Evolutionary conservation across 2,113 vertebrate genomes (phyloP), one percentile per base, ranked within the genome.

Genomic region (Poecilia latipinna): DNA sequence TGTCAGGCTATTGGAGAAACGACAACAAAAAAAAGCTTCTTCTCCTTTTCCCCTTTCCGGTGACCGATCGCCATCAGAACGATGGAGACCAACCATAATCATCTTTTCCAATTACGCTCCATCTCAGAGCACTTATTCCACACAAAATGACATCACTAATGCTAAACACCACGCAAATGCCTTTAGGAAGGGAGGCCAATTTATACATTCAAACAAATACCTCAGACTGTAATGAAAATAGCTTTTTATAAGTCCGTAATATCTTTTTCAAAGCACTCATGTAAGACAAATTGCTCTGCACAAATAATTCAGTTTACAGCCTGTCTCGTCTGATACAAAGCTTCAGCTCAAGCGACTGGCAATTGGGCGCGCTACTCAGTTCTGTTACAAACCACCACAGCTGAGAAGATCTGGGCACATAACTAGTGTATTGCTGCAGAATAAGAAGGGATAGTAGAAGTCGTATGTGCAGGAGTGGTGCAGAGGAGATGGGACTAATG

Each of bases 81-180:
- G 61, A 90, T 42, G 61, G 72, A 84, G 85, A 86, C 62, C 8
- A 88, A 89, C 88, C 83, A 74, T 93, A 91, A 93, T 93, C 83
- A 93, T 82, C 87, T 91, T 93, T 91, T 79, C 80, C 91, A 91
- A 92, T 93, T 89, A 93, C 83, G 86, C 88, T 93, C 86, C 87
- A 91, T 93, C 88, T 90, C 87, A 71, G 88, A 77, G 84, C 91
- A 92, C 90, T 93, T 92, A 91, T 92, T 91, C 83, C 70, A 73
- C 90, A 77, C 82, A 83, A 87, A 91, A 92, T 87, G 85, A 74
- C 82, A 84, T 90, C 90, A 88, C 78, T 88, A 89, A 92, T 89
- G 87, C 64, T 29, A 12, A 82, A 83, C 84, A 88, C 85, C 79
- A 71, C 87, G 89, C 87, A 93, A 92, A 86, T 89, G 89, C 54